These are phyloP conservation scores for Poeciliopsis retropinna DNA, from an alignment of 2,113 vertebrate genomes.

Conservation along the genomic window DNA sequence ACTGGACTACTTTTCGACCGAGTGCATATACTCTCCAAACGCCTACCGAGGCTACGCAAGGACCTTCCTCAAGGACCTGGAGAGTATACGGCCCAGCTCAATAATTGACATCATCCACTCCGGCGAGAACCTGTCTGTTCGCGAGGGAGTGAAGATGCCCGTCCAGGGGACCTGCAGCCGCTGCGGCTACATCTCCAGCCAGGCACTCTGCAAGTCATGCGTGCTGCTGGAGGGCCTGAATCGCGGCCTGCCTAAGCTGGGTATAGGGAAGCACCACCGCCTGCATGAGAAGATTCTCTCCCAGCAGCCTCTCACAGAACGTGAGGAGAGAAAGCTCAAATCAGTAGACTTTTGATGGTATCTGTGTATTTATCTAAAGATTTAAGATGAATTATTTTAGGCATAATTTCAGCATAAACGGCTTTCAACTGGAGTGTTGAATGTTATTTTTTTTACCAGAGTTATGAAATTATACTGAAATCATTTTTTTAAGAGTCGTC, in stretches of 20 bases:
- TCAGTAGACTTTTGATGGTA: slow-evolving; percentile 70
- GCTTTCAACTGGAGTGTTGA: too few species aligned
- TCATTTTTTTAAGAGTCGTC: too few species aligned
- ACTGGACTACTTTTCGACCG: slow-evolving; percentile 91
- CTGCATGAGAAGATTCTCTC: slow-evolving; percentile 81
- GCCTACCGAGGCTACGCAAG: slow-evolving; percentile 88
- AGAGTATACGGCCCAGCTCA: slow-evolving; percentile 84
- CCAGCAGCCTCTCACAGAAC: slow-evolving; percentile 76
- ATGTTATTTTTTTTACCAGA: too few species aligned
- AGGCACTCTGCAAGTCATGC: slow-evolving; percentile 87
- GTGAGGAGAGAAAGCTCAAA: slow-evolving; percentile 78
- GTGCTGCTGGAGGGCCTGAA: slow-evolving; percentile 88
- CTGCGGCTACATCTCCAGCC: slow-evolving; percentile 90
- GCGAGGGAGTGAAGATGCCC: slow-evolving; percentile 82
- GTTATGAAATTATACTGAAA: too few species aligned
- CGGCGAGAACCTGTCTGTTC: slow-evolving; percentile 85
- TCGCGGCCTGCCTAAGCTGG: slow-evolving; percentile 85
- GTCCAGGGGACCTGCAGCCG: slow-evolving; percentile 84
- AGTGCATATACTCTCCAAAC: slow-evolving; percentile 89
- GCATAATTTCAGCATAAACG: neutral
- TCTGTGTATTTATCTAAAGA: neutral
- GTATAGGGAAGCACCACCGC: slow-evolving; percentile 86
- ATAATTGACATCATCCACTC: slow-evolving; percentile 90
- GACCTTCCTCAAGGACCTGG: slow-evolving; percentile 86
- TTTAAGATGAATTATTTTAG: neutral